These are phyloP conservation scores for Azorinus chamasolen DNA, from an alignment of 2,888 invertebrate species.

Conservation along the genomic window DNA sequence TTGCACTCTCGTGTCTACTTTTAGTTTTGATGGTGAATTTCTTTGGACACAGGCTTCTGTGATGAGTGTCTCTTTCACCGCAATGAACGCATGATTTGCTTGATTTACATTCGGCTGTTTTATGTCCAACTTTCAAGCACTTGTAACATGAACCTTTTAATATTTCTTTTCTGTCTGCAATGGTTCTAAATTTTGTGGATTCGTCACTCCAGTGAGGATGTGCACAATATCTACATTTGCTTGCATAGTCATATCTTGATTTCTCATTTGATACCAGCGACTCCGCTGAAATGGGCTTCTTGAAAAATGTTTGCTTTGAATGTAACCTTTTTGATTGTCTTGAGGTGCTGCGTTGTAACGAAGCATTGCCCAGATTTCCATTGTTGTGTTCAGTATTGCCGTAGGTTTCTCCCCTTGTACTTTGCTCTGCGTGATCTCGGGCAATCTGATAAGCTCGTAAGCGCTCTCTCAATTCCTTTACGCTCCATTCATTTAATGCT, in stretches of 20 bases:
- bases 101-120: conserved; percentile 26
- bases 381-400: too few relatives aligned
- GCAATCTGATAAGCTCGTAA: conserved; percentile 19
- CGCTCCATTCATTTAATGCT: conserved; percentile 11
- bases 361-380: too few relatives aligned
- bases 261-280: background rate
- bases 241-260: background rate
- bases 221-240: conserved; percentile 38
- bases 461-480: conserved; percentile 8
- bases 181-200: conserved; percentile 23
- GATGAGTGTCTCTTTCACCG: conserved; percentile 25
- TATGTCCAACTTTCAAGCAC: conserved; percentile 33
- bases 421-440: conserved; percentile 20
- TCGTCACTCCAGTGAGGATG: conserved; percentile 36
- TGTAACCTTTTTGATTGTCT: too few relatives aligned
- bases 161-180: conserved; percentile 21
- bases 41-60: conserved; percentile 39
- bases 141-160: conserved; percentile 27
- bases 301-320: too few relatives aligned
- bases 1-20: background rate
- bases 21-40: conserved; percentile 5
- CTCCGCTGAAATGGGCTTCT: too few relatives aligned
- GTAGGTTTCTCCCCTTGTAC: background rate
- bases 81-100: conserved; percentile 33
- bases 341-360: too few relatives aligned